These are phyloP conservation scores for Folsomia candida DNA, from an alignment of 2,888 invertebrate species.

Conservation along the genomic window DNA sequence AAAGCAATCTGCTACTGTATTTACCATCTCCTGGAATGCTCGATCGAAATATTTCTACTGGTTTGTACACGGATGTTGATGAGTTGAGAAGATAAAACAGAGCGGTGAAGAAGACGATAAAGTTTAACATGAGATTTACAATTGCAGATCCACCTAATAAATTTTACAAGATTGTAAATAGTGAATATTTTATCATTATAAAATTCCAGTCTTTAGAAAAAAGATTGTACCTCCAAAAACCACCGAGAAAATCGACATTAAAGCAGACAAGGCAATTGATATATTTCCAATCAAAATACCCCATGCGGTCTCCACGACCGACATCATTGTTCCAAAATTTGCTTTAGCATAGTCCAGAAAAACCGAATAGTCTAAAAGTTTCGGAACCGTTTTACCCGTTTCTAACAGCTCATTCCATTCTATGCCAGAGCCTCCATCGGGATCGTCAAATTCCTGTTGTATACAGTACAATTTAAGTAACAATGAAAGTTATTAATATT, in stretches of 20 bases:
- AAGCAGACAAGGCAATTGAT: conserved; percentile 75
- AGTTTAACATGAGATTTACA: conserved; percentile 78
- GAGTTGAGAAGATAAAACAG: conserved; percentile 91
- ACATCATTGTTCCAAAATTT: conserved; percentile 83
- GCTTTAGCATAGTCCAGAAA: conserved; percentile 80
- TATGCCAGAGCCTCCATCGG: conserved; percentile 27
- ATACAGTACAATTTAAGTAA: no score
- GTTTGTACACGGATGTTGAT: conserved; percentile 83
- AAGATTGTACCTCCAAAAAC: conserved; percentile 68
- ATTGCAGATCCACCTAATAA: conserved; percentile 72
- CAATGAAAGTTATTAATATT: background rate
- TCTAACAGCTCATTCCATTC: conserved; percentile 46
- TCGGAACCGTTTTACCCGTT: conserved; percentile 55
- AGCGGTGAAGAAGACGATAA: conserved; percentile 94
- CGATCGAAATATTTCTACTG: conserved; percentile 74
- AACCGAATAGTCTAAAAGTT: conserved; percentile 69
- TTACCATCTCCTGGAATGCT: conserved; percentile 39
- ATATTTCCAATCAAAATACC: conserved; percentile 88
- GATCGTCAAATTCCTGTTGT: background rate
- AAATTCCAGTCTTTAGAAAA: background rate
- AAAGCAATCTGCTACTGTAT: conserved; percentile 64
- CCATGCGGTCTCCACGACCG: conserved; percentile 84
- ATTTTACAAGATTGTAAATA: background rate
- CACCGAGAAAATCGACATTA: conserved; percentile 83
- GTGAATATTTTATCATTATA: background rate